Percentiles rank a stretch among this genome's conserved stretches.
phyloP scores from a whole-genome alignment of 2,797 vertebrate species.

The Enoplosus armatus region DNA sequence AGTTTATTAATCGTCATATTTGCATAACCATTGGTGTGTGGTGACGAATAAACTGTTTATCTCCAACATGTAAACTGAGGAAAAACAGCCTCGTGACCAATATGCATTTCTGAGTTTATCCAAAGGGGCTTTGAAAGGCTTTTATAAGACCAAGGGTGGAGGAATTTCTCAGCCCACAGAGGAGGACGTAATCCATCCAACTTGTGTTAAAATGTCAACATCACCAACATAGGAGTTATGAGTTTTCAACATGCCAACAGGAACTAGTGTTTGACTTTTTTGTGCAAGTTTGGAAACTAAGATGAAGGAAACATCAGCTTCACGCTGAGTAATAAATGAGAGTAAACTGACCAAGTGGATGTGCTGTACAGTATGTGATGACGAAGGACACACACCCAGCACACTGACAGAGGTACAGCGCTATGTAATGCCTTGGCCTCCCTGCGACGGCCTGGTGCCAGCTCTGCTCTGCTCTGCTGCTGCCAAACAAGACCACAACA shows the following conservation, averaged over 20 bases:
- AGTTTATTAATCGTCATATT: neutral
- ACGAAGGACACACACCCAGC: conserved; percentile 37
- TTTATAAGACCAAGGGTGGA: conserved; percentile 49
- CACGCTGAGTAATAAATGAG: conserved; percentile 31
- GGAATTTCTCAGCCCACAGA: conserved; percentile 35
- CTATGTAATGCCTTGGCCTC: conserved; percentile 64
- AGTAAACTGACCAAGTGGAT: conserved; percentile 38
- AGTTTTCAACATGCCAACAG: conserved; percentile 13
- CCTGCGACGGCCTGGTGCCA: conserved; percentile 58
- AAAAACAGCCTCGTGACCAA: neutral
- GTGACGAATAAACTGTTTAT: conserved; percentile 7
- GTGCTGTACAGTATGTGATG: conserved; percentile 21
- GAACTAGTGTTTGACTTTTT: conserved; percentile 16
- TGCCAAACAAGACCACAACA: conserved; percentile 84
- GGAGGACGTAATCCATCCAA: conserved; percentile 45
- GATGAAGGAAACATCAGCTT: conserved; percentile 20
- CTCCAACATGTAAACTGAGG: neutral
- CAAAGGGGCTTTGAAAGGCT: conserved; percentile 33
- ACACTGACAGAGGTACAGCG: conserved; percentile 29
- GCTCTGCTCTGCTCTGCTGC: conserved; percentile 50
- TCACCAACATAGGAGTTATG: neutral
- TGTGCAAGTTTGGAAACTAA: conserved; percentile 7
- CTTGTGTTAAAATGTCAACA: conserved; percentile 49
- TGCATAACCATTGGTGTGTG: neutral
- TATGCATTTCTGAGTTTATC: conserved; percentile 31